Evolutionary conservation across 1,140 invertebrate genomes (phyloP), one percentile per base, ranked within the genome.

Genomic region (Mycetomoellerius zeteki): DNA sequence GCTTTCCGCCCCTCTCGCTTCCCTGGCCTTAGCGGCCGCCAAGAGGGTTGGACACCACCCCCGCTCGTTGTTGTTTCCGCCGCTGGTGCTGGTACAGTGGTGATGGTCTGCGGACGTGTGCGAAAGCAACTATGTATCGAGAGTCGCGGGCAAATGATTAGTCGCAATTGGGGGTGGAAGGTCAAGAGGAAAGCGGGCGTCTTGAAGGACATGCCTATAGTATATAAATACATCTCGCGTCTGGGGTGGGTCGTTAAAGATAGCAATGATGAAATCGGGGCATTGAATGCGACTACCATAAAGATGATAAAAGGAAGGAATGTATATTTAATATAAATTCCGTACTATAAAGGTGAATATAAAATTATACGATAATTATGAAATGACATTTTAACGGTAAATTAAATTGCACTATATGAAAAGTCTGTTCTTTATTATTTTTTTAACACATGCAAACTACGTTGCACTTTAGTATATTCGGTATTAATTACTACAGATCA

Each of bases 31-130:
- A 37, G 37, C 80, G 69, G 37, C 69, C 16, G 14, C 21, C 27
- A 5, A 69, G 37, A 76, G 82, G 76, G 52, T 69, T 37, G 84
- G 88, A 58, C 88, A 71, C 84, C 62, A 89, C 69, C 88, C 85
- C 89, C 87, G 80, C 43, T 76, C 84, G 85, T 88, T 73, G 67
- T 80, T 72, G 50, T 78, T 89, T 80, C 56, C 62, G 54, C 14
- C n/a, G 69, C 27, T 84, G 6, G 24, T 58, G 67, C 52, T 56
- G 37, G 54, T 81, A 21, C 37, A 5, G 14, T 21, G 56, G n/a
- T 54, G 47, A 62, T 69, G 62, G 65, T 33, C 27, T 33, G 33
- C 19, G 80, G 43, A n/a, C 33, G 80, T 82, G 52, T 82, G 54
- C 67, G 80, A 84, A 60, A 50, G 54, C 24, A n/a, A 84, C 47